phyloP scores from a whole-genome alignment of 2,113 vertebrate species.

The Entomyzon cyanotis region DNA sequence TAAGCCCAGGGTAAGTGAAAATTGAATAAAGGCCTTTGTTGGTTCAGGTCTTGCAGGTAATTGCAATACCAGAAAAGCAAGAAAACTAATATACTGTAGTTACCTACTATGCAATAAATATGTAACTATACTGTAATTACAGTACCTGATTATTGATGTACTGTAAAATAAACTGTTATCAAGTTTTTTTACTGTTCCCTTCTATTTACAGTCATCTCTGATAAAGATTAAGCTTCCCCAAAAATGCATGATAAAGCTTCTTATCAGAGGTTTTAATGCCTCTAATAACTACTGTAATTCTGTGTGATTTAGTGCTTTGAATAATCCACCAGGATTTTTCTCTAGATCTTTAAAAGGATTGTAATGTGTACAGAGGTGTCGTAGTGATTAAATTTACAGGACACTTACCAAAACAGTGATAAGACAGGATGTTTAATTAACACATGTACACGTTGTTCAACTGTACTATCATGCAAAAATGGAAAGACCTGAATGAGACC shows the following conservation, averaged over 20 bases:
- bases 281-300: constrained; percentile 68
- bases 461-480: constrained; percentile 27
- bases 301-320: constrained; percentile 69
- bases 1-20: background rate
- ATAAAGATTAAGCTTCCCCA: constrained; percentile 60
- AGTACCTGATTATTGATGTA: constrained; percentile 49
- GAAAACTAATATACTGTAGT: constrained; percentile 8
- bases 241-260: constrained; percentile 65
- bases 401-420: constrained; percentile 65
- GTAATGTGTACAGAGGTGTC: constrained; percentile 65
- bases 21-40: background rate
- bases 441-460: constrained; percentile 26
- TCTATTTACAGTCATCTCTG: constrained; percentile 60
- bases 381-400: constrained; percentile 61
- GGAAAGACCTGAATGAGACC: constrained; percentile 16
- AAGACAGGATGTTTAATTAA: constrained; percentile 56
- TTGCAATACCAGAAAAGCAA: background rate
- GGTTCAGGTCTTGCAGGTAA: background rate
- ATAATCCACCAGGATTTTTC: constrained; percentile 70
- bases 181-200: constrained; percentile 45
- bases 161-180: constrained; percentile 54
- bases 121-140: constrained; percentile 53
- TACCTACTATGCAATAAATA: constrained; percentile 16
- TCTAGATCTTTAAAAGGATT: constrained; percentile 72
- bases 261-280: constrained; percentile 64